These are phyloP conservation scores for Drosophila seguyi DNA, from an alignment of 1,140 invertebrate species.

Conservation along the genomic window DNA sequence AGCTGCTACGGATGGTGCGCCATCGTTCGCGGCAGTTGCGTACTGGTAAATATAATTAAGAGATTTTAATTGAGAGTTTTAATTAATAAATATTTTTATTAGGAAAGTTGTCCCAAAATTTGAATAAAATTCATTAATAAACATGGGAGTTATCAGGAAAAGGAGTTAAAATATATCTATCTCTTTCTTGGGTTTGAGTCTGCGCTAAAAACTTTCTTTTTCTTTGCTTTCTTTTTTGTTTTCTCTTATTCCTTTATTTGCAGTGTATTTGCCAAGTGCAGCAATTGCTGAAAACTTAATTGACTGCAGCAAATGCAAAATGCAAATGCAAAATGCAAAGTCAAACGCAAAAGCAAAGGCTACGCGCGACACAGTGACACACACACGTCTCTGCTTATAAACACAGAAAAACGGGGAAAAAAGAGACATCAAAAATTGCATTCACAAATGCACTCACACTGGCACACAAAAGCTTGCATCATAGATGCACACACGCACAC, in stretches of 20 bases:
- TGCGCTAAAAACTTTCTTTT: background rate
- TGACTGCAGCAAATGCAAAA: slow-evolving; percentile 25
- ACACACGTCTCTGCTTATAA: slow-evolving; percentile 11
- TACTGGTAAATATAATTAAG: slow-evolving; percentile 60
- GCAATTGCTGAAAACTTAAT: slow-evolving; percentile 48
- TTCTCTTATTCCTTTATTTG: background rate
- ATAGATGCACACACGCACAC: slow-evolving; percentile 43
- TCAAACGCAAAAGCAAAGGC: slow-evolving; percentile 56
- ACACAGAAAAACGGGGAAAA: slow-evolving; percentile 2
- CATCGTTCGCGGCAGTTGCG: slow-evolving; percentile 79
- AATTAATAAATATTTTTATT: background rate
- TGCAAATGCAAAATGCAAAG: slow-evolving; percentile 28
- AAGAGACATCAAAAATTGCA: slow-evolving; percentile 7
- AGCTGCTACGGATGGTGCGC: slow-evolving; percentile 81
- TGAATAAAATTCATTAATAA: background rate
- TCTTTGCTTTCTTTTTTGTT: background rate
- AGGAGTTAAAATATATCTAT: background rate
- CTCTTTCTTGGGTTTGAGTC: background rate
- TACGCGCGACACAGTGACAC: slow-evolving; percentile 78
- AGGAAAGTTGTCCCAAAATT: background rate
- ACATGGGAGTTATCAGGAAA: background rate
- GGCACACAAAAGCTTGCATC: slow-evolving; percentile 56
- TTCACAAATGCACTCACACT: slow-evolving; percentile 26
- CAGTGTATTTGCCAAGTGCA: slow-evolving; percentile 34
- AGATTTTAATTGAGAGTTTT: too few species aligned